Conservation (phyloP, 2,797 vertebrate species). For the Lithobates sylvaticus region DNA sequence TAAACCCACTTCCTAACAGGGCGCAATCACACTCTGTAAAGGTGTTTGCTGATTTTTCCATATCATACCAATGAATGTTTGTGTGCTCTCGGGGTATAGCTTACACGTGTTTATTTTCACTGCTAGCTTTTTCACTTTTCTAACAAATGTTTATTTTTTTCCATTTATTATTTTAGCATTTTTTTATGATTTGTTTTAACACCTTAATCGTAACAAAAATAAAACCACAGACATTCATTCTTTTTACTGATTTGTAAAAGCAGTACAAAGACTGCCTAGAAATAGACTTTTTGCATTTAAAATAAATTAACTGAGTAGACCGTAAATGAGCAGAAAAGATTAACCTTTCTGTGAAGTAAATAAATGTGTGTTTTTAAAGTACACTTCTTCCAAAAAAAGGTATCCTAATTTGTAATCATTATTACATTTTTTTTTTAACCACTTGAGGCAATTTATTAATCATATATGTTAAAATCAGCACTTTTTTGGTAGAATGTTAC, state of each 20-base stretch:
- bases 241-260: neutral
- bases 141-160: slow-evolving; percentile 49
- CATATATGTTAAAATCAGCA: no score
- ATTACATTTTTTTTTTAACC: no score
- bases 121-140: slow-evolving; percentile 13
- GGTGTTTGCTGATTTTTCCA: slow-evolving; percentile 56
- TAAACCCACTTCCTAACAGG: slow-evolving; percentile 42
- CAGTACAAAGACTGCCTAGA: no score
- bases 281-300: no score
- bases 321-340: no score
- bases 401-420: no score
- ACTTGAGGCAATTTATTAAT: no score
- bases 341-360: no score
- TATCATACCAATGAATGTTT: slow-evolving; percentile 37
- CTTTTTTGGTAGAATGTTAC: no score
- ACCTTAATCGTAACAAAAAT: slow-evolving; percentile 32
- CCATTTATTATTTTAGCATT: slow-evolving; percentile 27
- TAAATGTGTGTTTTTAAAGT: no score
- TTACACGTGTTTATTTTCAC: slow-evolving; percentile 18
- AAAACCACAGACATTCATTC: slow-evolving; percentile 21
- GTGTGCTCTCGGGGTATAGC: slow-evolving; percentile 38
- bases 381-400: no score
- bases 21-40: slow-evolving; percentile 41
- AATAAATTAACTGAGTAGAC: no score
- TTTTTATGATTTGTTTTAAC: slow-evolving; percentile 49